Base-by-base conservation (phyloP, 2,797 vertebrate genomes). In the Hoplostethus mediterraneus region DNA sequence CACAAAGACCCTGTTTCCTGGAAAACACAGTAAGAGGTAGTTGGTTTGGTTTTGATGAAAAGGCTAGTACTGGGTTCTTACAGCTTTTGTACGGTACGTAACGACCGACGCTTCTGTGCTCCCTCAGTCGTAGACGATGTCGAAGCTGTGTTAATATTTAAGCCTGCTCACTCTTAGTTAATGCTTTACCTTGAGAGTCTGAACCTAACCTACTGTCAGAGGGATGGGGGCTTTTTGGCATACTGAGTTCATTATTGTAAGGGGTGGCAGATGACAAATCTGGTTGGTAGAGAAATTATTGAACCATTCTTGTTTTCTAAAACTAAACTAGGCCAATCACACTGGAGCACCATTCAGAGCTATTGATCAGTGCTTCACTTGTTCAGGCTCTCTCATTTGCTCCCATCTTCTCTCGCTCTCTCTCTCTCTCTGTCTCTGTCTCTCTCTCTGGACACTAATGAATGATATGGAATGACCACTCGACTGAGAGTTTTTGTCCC, bases 1-100 rank as follows among this genome's bases (percentile, higher is more conserved):
- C 90, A 92, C 95, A 94, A 96, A 94, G 92, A 93, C 91, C 89
- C 71, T 81, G 92, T 94, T 97, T 97, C 96, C 95, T 97, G 96
- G 93, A 96, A 97, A 96, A 96, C 94, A 94, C 86, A 67, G 79
- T 61, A 66, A 83, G 73, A 87, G 78, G 75, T 79, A 70, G 77
- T 77, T 73, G 76, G 47, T 82, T 85, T 71, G 64, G 83, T 80
- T 80, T 67, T 62, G 55, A 79, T 83, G 79, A 81, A 70, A 68
- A 80, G 63, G 17, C 59, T 14, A 65, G 55, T 48, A 56, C 45
- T 13, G 57, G 63, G 25, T n/a, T 21, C 21, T 21, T 21, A 21
- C 21, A 21, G 48, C 48, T 47, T 79, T 82, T 71, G 78, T 81
- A 68, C 76, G 77, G 84, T 61, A 64, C 33, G 58, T 64, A 75